Evolutionary conservation across 2,113 vertebrate genomes (phyloP), one percentile per base, ranked within the genome.

Genomic region (Sprattus sprattus): DNA sequence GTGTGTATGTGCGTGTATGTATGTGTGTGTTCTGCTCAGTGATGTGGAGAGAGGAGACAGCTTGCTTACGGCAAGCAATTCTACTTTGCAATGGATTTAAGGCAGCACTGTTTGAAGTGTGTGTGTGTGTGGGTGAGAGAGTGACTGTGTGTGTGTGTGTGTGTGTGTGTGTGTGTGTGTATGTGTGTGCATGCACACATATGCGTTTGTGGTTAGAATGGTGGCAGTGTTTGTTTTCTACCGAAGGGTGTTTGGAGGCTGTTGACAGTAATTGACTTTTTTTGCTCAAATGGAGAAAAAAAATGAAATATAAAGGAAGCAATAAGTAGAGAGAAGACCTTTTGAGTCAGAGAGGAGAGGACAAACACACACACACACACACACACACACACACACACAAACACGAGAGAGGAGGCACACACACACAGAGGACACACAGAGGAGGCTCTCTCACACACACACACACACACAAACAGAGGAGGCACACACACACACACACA

Each of bases 321-420:
- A 90, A 90, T 88, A 92, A 89, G 90, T 91, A 87, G 92, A 54
- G 16, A 20, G 52, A 15, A 52, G 54, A 18, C 52, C 52, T 54
- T 54, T 54, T 13, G 6, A 60, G 20, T 22, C 20, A 60, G 54
- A 60, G 13, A 54, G 52, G 39, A 39, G 39, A 39, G 39, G 39
- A 39, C 1, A 39, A 1, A 39, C 39, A 39, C 39, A 39, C 39
- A 39, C 39, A 39, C 39, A 39, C 39, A 39, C 39, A 39, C 39
- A 39, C 39, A 39, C 39, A 39, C 39, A 39, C 39, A 39, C 39
- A 39, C 39, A 39, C 39, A 39, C 39, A 39, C 39, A n/a, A n/a
- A n/a, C n/a, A n/a, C n/a, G n/a, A n/a, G n/a, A 39, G 39, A 39
- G 39, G 16, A 4, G 52, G 52, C 15, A 11, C n/a, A n/a, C n/a